Conservation (phyloP, 2,888 invertebrate species). For the Muschampia plurimacula region DNA sequence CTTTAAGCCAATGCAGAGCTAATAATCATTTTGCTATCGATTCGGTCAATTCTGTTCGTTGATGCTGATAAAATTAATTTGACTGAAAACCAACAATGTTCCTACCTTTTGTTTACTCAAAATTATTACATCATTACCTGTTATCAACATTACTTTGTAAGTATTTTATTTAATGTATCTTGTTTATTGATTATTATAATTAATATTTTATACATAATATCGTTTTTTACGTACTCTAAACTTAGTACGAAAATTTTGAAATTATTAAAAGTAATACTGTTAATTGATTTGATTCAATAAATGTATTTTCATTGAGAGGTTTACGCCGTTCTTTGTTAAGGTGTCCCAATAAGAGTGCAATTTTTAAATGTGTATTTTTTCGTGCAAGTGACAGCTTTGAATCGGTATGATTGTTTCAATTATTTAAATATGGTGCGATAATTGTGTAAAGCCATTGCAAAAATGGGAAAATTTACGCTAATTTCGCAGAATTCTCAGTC, state of each 20-base stretch:
- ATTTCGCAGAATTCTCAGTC: no score
- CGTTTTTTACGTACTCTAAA: conserved; percentile 7
- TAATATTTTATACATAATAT: conserved; percentile 37
- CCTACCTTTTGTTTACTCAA: conserved; percentile 37
- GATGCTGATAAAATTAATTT: conserved; percentile 23
- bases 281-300: conserved; percentile 2
- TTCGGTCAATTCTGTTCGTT: conserved; percentile 31
- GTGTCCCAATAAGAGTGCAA: no score
- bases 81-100: conserved; percentile 37
- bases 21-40: conserved; percentile 12
- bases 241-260: conserved; percentile 1
- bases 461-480: no score
- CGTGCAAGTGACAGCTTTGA: no score
- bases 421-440: no score
- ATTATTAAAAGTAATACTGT: conserved; percentile 3
- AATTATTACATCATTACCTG: conserved; percentile 18
- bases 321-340: not conserved
- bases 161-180: conserved; percentile 12
- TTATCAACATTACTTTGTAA: conserved; percentile 1
- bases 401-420: no score
- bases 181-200: conserved; percentile 19
- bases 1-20: conserved; percentile 25
- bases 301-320: not conserved
- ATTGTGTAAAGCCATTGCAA: no score
- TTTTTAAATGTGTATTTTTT: no score